These are phyloP conservation scores for Epicauta chinensis DNA, from an alignment of 1,140 invertebrate species.

Conservation along the genomic window DNA sequence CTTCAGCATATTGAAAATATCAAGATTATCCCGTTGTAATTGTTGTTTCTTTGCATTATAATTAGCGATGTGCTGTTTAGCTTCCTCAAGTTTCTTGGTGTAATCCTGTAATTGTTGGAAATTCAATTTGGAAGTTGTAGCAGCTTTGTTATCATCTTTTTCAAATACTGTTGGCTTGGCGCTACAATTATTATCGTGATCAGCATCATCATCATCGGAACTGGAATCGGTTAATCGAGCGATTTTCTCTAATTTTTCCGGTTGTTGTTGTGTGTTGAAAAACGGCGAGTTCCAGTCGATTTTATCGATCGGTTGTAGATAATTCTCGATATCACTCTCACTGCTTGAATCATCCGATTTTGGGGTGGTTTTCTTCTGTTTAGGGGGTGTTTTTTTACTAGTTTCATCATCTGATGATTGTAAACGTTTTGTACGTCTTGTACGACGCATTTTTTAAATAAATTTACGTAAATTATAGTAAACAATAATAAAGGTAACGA, in stretches of 20 bases:
- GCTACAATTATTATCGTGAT: conserved; percentile 32
- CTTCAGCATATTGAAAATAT: conserved; percentile 50
- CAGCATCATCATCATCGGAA: conserved; percentile 29
- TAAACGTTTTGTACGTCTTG: no score
- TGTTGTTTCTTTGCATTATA: conserved; percentile 40
- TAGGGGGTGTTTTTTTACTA: no score
- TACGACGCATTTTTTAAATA: no score
- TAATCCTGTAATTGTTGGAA: conserved; percentile 47
- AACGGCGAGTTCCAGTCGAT: conserved; percentile 45
- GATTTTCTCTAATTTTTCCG: conserved; percentile 33
- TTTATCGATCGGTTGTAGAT: conserved; percentile 41
- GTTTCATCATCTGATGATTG: no score
- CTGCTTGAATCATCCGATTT: no score
- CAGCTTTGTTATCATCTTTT: background rate
- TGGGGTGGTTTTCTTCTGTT: no score
- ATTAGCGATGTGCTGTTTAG: conserved; percentile 47
- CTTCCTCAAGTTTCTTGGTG: conserved; percentile 47
- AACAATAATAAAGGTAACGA: no score
- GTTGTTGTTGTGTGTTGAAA: conserved; percentile 27
- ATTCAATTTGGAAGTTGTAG: conserved; percentile 24
- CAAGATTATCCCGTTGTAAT: conserved; percentile 32
- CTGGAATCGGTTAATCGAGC: conserved; percentile 35
- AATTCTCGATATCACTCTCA: conserved; percentile 47
- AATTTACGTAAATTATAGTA: no score
- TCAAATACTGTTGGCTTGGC: background rate